Evolutionary conservation across 2,888 invertebrate species (phyloP).

Genomic region (Ditylenchus weischeri): DNA sequence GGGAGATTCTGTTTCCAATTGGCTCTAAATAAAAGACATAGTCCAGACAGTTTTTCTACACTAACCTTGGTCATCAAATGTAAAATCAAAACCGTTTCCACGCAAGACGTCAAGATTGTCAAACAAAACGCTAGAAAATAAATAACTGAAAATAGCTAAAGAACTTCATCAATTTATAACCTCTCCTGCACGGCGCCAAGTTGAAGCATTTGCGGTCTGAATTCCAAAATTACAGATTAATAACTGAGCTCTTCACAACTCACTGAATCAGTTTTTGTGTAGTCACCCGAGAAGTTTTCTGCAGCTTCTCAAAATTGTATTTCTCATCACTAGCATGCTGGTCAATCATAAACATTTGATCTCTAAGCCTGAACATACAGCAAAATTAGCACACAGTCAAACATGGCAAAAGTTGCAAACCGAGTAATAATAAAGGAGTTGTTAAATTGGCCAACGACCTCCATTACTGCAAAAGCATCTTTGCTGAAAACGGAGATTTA

Average conservation of each 20-base stretch:
- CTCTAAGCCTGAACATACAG: background rate
- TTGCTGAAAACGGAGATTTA: conserved; percentile 42
- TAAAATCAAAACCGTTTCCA: conserved; percentile 88
- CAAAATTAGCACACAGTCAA: no score
- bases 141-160: background rate
- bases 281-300: conserved; percentile 73
- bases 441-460: conserved; percentile 75
- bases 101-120: conserved; percentile 81
- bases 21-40: conserved; percentile 63
- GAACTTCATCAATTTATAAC: conserved; percentile 54
- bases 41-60: background rate
- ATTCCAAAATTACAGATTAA: conserved; percentile 20
- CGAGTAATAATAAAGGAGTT: conserved; percentile 86
- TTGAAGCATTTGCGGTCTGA: conserved; percentile 75
- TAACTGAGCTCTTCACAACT: conserved; percentile 57
- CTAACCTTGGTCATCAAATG: conserved; percentile 49
- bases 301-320: conserved; percentile 89
- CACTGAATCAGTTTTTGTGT: conserved; percentile 79
- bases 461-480: conserved; percentile 46
- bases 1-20: conserved; percentile 73
- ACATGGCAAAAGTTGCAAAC: conserved; percentile 59
- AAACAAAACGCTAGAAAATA: conserved; percentile 69
- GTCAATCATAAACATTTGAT: conserved; percentile 92
- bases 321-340: conserved; percentile 93
- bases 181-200: conserved; percentile 81